phyloP scores from a whole-genome alignment of 2,888 invertebrate species.

The Phorcus lineatus region DNA sequence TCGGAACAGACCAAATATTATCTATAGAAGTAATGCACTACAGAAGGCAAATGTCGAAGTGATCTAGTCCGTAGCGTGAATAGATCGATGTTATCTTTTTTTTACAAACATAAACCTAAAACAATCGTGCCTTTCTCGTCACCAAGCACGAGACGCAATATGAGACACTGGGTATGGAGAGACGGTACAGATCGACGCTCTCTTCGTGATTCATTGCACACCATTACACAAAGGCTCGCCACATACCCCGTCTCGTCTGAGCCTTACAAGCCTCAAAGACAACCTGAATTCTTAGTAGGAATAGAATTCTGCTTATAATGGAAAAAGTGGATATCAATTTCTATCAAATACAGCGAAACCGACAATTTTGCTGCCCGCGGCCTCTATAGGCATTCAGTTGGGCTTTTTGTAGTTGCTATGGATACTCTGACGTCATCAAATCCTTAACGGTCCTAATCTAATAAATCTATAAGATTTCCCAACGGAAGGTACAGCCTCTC shows the following conservation, averaged over 20 bases:
- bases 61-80: no score
- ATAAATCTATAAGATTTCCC: conserved; percentile 1
- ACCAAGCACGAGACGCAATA: no score
- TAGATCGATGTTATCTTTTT: no score
- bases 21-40: no score
- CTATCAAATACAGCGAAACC: neutral
- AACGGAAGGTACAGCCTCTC: neutral
- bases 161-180: no score
- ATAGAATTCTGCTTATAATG: neutral
- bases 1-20: no score
- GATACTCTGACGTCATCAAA: conserved; percentile 11
- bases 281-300: neutral
- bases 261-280: neutral
- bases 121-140: no score
- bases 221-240: neutral
- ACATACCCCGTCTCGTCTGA: neutral
- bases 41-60: no score
- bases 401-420: conserved; percentile 11
- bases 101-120: no score
- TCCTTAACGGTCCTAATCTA: conserved; percentile 9
- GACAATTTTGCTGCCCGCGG: neutral
- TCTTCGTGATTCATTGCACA: neutral
- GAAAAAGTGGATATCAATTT: neutral
- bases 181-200: neutral
- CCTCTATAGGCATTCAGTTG: neutral